Evolutionary conservation across 2,113 vertebrate species (phyloP).

Genomic region (Oriolus oriolus): DNA sequence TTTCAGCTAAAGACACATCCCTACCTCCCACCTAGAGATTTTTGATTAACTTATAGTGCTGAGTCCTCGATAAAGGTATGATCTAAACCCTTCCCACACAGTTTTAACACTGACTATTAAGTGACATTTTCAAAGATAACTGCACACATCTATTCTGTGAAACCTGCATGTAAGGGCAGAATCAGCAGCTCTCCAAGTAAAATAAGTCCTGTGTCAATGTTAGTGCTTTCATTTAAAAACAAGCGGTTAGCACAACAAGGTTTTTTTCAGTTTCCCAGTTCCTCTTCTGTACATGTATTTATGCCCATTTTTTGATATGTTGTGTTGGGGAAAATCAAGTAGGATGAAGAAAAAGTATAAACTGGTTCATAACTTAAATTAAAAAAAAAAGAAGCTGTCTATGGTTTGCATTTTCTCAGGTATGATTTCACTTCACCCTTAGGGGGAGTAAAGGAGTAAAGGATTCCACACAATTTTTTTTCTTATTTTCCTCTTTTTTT

Average conservation of each 20-base stretch:
- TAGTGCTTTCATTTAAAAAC: neutral
- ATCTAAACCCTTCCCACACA: neutral
- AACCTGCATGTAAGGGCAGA: neutral
- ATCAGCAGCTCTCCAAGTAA: neutral
- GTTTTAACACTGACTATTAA: neutral
- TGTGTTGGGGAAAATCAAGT: neutral
- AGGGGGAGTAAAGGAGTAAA: neutral
- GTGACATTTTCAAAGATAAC: neutral
- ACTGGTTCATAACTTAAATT: neutral
- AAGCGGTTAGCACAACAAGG: rapidly evolving
- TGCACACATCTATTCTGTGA: neutral
- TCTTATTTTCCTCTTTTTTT: neutral
- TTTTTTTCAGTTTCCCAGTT: neutral
- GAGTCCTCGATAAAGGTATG: neutral
- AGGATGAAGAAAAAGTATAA: neutral
- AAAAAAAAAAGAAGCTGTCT: neutral
- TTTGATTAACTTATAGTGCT: neutral
- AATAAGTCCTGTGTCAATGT: neutral
- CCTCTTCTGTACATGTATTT: neutral
- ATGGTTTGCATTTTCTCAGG: neutral
- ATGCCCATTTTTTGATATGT: neutral
- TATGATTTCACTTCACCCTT: neutral
- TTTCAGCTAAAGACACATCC: neutral
- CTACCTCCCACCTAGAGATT: neutral
- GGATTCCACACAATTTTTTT: neutral